Evolutionary conservation across 2,797 vertebrate genomes (phyloP).

Genomic region (Ctenopoma kingsleyae): DNA sequence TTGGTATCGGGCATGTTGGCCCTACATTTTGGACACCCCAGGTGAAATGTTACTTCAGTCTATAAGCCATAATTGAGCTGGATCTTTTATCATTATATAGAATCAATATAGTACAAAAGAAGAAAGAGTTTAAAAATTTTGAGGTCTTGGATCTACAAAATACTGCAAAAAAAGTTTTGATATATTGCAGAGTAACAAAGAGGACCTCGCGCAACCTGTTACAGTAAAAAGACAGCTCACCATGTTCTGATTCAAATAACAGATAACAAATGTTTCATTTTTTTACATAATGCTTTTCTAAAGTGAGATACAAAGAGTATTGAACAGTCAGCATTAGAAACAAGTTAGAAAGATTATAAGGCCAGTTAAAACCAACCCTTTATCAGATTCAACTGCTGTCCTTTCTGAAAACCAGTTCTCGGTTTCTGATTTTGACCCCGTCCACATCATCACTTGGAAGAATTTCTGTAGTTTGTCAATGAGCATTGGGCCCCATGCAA

Average conservation of each 20-base stretch:
- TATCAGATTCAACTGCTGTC: slow-evolving; percentile 60
- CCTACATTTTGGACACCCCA: slow-evolving; percentile 67
- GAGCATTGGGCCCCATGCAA: slow-evolving; percentile 24
- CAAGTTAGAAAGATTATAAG: slow-evolving; percentile 87
- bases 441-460: slow-evolving; percentile 52
- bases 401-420: slow-evolving; percentile 55
- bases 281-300: slow-evolving; percentile 67
- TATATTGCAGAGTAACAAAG: slow-evolving; percentile 88
- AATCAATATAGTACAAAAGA: slow-evolving; percentile 82
- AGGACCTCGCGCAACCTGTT: slow-evolving; percentile 81
- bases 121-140: slow-evolving; percentile 71
- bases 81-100: slow-evolving; percentile 68
- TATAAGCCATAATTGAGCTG: slow-evolving; percentile 66
- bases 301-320: slow-evolving; percentile 87
- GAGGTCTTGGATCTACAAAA: slow-evolving; percentile 82
- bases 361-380: slow-evolving; percentile 83
- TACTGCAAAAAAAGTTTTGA: slow-evolving; percentile 81
- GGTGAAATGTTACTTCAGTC: slow-evolving; percentile 75
- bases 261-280: slow-evolving; percentile 63
- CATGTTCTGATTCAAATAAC: slow-evolving; percentile 76
- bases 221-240: slow-evolving; percentile 73
- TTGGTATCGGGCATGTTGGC: slow-evolving; percentile 38
- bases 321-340: slow-evolving; percentile 88
- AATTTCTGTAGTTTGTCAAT: background rate
- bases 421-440: slow-evolving; percentile 65